Conservation (phyloP, 2,797 vertebrate genomes). For the Synaphobranchus kaupii region DNA sequence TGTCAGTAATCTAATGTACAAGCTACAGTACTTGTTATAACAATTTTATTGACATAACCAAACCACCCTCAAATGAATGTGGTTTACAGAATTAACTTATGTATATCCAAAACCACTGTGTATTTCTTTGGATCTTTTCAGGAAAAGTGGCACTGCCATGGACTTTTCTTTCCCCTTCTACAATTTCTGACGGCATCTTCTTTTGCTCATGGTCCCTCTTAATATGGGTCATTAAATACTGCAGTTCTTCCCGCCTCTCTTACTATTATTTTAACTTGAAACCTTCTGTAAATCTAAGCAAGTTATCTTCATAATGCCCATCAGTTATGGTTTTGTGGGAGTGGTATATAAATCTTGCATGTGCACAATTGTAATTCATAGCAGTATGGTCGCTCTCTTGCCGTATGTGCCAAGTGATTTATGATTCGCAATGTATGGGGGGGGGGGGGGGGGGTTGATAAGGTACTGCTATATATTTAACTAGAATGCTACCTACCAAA, state of each 20-base stretch:
- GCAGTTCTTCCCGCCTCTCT: neutral
- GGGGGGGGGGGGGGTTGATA: neutral
- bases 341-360: slow-evolving; percentile 3
- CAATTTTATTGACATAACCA: neutral
- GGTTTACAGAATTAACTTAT: neutral
- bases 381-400: neutral
- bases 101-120: neutral
- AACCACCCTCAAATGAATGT: neutral
- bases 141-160: neutral
- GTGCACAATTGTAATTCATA: neutral
- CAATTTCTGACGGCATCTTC: neutral
- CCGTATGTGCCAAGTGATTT: neutral
- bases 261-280: neutral
- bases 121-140: neutral
- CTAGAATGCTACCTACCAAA: neutral
- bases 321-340: neutral
- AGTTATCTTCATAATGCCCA: neutral
- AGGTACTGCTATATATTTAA: neutral
- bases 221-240: neutral
- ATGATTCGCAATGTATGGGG: neutral
- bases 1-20: neutral
- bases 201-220: neutral
- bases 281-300: neutral
- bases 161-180: neutral
- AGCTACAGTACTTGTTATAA: neutral